Evolutionary conservation across 2,888 invertebrate genomes (phyloP).

Genomic region (Petrolisthes manimaculis): DNA sequence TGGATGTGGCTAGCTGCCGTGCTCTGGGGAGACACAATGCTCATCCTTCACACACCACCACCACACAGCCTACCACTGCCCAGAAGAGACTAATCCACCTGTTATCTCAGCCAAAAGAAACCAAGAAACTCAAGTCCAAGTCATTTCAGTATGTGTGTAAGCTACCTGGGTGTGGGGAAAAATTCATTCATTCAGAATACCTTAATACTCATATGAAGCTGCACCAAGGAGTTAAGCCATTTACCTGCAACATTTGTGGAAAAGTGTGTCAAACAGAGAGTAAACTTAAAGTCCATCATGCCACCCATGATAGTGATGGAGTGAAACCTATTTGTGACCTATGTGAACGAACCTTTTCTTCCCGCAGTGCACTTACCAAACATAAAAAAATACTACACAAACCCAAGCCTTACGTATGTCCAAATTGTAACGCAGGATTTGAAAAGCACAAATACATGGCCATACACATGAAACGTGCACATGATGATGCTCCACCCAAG

Average conservation of each 20-base stretch:
- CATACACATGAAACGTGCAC: slow-evolving; percentile 44
- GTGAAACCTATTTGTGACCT: slow-evolving; percentile 46
- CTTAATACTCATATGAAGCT: slow-evolving; percentile 51
- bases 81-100: not conserved
- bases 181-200: slow-evolving; percentile 32
- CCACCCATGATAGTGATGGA: slow-evolving; percentile 43
- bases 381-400: slow-evolving; percentile 53
- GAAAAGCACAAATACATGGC: slow-evolving; percentile 45
- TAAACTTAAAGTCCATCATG: slow-evolving; percentile 30
- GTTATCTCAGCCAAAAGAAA: not conserved
- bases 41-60: not conserved
- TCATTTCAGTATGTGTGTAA: slow-evolving; percentile 19
- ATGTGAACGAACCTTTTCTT: slow-evolving; percentile 52
- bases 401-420: slow-evolving; percentile 48
- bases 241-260: slow-evolving; percentile 41
- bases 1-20: not conserved
- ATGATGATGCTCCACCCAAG: slow-evolving; percentile 13
- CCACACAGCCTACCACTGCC: not conserved
- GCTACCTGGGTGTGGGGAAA: slow-evolving; percentile 39
- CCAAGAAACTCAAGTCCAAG: not conserved
- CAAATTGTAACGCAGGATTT: slow-evolving; percentile 43
- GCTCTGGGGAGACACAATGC: not conserved
- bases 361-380: slow-evolving; percentile 50
- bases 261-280: slow-evolving; percentile 53
- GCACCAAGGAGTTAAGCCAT: slow-evolving; percentile 52